Evolutionary conservation across 1,140 invertebrate genomes (phyloP), one percentile per base, ranked within the genome.

Genomic region (Drosophila ficusphila): DNA sequence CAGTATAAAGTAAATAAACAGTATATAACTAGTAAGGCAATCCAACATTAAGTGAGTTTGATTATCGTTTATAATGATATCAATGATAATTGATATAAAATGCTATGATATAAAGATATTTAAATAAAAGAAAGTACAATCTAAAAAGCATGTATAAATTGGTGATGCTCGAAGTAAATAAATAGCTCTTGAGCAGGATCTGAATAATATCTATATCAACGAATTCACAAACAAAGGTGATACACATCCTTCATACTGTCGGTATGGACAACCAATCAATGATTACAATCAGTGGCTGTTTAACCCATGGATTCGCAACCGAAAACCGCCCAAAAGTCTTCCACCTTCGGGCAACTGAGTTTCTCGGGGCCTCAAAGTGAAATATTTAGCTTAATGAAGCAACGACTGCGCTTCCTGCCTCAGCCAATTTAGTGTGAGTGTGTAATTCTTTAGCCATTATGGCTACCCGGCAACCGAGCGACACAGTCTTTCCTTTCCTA

Each of bases 401-500:
- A 90, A 90, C 88, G 88, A 83, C 88, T 74, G 75, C 88, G 88
- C 74, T 90, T 90, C 88, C 88, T 90, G 88, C 85, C 82, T 75
- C 70, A 78, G 88, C 88, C 88, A 90, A 90, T 90, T 90, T 90
- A 79, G 79, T 88, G 76, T 90, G 82, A 83, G 82, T 83, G 76
- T 90, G 88, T 90, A 90, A 90, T 90, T 90, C 88, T 90, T 90
- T 90, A 90, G 72, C 88, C 73, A 90, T 90, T 90, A 90, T 71
- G 79, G 76, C 85, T 77, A 74, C 57, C 54, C 65, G 54, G 57
- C 25, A 44, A 64, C 64, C 72, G 48, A 36, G 18, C 21, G 44
- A 9, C 64, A 29, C n/a, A 3, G 52, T 31, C 14, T 23, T 36
- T 53, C 47, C 39, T 4, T 29, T 41, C 14, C n/a, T 23, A 16